phyloP scores from a whole-genome alignment of 2,888 invertebrate species.

The Gortyna flavago region DNA sequence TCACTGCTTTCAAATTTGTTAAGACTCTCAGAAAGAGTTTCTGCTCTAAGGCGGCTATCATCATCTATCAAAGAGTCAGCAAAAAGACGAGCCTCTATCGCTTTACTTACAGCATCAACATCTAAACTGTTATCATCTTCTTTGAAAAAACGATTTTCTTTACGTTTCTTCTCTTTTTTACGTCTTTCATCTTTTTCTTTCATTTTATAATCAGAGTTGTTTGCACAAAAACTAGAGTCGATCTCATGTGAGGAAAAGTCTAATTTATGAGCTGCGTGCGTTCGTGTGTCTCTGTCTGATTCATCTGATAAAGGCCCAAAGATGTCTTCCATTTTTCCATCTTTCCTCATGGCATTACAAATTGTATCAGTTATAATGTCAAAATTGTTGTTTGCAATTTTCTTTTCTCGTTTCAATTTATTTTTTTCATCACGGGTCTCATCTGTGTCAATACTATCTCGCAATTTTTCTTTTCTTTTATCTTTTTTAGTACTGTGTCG shows the following conservation, averaged over 20 bases:
- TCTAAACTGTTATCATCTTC: conserved; percentile 95
- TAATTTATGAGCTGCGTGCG: conserved; percentile 70
- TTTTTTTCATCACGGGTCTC: conserved; percentile 89
- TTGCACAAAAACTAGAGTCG: conserved; percentile 68
- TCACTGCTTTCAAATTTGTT: conserved; percentile 77
- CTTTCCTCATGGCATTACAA: conserved; percentile 89
- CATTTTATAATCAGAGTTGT: conserved; percentile 74
- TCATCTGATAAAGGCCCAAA: conserved; percentile 96
- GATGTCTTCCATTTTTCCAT: conserved; percentile 96
- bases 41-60: conserved; percentile 81
- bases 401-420: conserved; percentile 91
- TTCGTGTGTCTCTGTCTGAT: conserved; percentile 81
- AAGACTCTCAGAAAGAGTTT: conserved; percentile 69
- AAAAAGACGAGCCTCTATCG: conserved; percentile 94
- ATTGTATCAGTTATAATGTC: conserved; percentile 76
- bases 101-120: conserved; percentile 94
- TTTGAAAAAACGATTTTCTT: conserved; percentile 90
- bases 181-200: conserved; percentile 90
- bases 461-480: conserved; percentile 90
- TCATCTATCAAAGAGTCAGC: conserved; percentile 91
- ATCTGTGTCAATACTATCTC: conserved; percentile 87
- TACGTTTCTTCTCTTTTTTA: conserved; percentile 91
- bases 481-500: conserved; percentile 90
- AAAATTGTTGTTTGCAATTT: conserved; percentile 73
- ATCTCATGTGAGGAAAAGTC: conserved; percentile 75